These are phyloP conservation scores for Epinotia ramella DNA, from an alignment of 2,888 invertebrate species.

Conservation along the genomic window DNA sequence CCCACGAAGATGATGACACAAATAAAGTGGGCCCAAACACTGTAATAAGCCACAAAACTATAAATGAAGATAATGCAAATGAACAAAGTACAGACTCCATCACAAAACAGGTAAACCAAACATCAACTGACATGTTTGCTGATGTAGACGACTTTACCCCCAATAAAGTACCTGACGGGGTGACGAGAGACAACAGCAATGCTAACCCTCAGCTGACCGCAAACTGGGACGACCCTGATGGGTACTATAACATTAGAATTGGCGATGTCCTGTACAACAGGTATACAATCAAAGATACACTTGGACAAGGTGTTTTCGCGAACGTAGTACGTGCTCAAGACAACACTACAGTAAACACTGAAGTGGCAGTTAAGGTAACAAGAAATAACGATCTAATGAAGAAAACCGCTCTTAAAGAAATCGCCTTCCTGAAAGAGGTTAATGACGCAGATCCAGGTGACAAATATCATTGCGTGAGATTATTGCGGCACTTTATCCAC, in stretches of 20 bases:
- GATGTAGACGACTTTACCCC: slow-evolving; percentile 94
- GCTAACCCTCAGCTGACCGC: slow-evolving; percentile 96
- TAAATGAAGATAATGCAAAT: slow-evolving; percentile 49
- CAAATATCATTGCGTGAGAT: slow-evolving; percentile 96
- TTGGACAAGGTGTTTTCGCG: slow-evolving; percentile 99
- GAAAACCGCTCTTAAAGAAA: slow-evolving; percentile 97
- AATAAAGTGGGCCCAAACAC: slow-evolving; percentile 46
- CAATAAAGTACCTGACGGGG: slow-evolving; percentile 74
- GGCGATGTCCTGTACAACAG: slow-evolving; percentile 93
- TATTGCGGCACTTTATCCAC: slow-evolving; percentile 96
- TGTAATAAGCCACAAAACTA: slow-evolving; percentile 42
- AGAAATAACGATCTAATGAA: slow-evolving; percentile 99
- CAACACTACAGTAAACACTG: slow-evolving; percentile 91
- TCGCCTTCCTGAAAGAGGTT: slow-evolving; percentile 95
- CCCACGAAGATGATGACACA: slow-evolving; percentile 49
- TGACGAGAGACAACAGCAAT: slow-evolving; percentile 69
- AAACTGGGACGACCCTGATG: slow-evolving; percentile 99
- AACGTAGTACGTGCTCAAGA: slow-evolving; percentile 98
- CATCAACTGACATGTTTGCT: slow-evolving; percentile 95
- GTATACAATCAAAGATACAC: slow-evolving; percentile 97
- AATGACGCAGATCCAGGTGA: slow-evolving; percentile 98
- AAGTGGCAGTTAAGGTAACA: slow-evolving; percentile 99
- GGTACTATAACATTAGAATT: slow-evolving; percentile 97
- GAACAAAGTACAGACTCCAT: slow-evolving; percentile 54
- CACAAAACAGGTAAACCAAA: slow-evolving; percentile 72